Percentiles rank a stretch among this genome's conserved stretches.
Evolutionary conservation across 2,113 vertebrate species (phyloP).

Genomic region (Cercopithecus mona): DNA sequence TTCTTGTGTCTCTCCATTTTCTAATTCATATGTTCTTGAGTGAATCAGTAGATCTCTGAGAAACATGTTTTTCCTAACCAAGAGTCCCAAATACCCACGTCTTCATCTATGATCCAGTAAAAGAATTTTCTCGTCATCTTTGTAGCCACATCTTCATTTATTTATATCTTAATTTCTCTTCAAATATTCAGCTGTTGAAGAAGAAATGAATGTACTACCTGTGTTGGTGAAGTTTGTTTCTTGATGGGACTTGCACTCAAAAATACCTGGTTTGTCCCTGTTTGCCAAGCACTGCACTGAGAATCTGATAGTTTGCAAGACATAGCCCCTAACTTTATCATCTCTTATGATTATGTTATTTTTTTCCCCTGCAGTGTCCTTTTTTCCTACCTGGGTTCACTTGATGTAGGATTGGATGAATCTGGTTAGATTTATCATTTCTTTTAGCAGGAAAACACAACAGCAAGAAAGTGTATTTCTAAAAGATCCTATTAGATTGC

Average conservation of each 20-base stretch:
- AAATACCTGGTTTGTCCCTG: background rate
- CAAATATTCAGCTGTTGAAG: background rate
- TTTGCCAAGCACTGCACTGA: background rate
- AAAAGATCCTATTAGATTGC: background rate
- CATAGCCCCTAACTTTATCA: background rate
- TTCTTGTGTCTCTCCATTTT: background rate
- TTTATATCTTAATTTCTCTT: conserved; percentile 31
- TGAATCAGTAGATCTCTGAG: background rate
- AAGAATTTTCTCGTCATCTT: background rate
- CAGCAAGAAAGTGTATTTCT: conserved; percentile 20
- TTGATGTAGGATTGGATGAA: background rate
- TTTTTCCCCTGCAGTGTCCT: background rate
- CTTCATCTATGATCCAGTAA: background rate
- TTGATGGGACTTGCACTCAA: background rate
- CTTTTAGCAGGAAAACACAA: background rate
- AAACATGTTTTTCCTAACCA: conserved; percentile 12
- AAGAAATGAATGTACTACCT: background rate
- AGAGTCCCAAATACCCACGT: background rate
- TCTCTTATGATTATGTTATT: background rate
- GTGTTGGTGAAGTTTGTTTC: background rate
- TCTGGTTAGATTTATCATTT: background rate
- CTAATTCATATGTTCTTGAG: background rate
- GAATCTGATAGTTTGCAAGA: background rate
- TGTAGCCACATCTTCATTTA: background rate
- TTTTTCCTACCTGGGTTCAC: background rate